phyloP scores from a whole-genome alignment of 2,888 invertebrate genomes.

The Lycocerus yunnanus region DNA sequence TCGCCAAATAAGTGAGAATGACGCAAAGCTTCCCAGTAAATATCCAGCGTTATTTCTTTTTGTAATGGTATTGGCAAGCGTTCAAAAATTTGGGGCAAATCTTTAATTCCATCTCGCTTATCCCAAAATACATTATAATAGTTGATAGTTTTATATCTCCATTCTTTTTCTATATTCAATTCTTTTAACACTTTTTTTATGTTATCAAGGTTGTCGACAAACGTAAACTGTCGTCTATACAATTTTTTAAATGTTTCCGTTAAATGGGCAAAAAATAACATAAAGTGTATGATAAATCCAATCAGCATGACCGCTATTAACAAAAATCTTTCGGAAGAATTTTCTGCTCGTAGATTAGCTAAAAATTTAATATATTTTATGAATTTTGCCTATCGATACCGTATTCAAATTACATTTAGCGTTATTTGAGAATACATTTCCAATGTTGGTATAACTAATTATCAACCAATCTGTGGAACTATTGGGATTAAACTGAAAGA shows the following conservation, averaged over 20 bases:
- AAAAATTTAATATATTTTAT: not conserved
- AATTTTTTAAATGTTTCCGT: constrained; percentile 28
- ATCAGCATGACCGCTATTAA: constrained; percentile 24
- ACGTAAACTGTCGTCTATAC: constrained; percentile 30
- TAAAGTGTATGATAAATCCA: constrained; percentile 29
- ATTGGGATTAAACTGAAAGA: constrained; percentile 7
- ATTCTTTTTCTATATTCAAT: constrained; percentile 23
- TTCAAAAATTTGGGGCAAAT: constrained; percentile 54
- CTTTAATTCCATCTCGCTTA: constrained; percentile 58
- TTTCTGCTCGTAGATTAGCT: constrained; percentile 20
- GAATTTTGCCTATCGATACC: not conserved
- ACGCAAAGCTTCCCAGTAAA: constrained; percentile 60
- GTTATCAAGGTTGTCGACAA: constrained; percentile 24
- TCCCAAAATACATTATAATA: constrained; percentile 62
- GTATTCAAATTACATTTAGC: constrained; percentile 18
- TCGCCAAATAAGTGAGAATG: constrained; percentile 60
- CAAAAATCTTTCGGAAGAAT: constrained; percentile 17
- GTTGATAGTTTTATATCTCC: constrained; percentile 27
- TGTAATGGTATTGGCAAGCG: constrained; percentile 58
- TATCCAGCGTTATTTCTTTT: constrained; percentile 60
- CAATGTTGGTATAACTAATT: constrained; percentile 12
- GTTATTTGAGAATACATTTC: constrained; percentile 19
- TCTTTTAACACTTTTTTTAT: constrained; percentile 22
- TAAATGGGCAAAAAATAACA: constrained; percentile 33
- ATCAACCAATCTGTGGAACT: constrained; percentile 22